Percentiles rank a stretch among this genome's conserved stretches.
phyloP scores from a whole-genome alignment of 2,113 vertebrate species.

The Zootoca vivipara region DNA sequence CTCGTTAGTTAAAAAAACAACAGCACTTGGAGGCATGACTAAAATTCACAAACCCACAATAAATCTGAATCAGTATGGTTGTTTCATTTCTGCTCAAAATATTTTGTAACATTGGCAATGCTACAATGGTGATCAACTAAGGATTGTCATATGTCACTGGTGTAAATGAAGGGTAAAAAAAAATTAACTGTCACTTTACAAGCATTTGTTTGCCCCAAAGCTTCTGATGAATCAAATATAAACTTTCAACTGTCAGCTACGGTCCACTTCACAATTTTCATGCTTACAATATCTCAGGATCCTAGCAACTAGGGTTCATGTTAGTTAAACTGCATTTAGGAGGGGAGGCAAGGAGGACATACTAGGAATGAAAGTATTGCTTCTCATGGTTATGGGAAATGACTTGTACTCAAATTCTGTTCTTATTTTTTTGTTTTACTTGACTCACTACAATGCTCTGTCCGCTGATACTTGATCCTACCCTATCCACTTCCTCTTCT shows the following conservation, averaged over 20 bases:
- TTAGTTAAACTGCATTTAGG: too few relatives aligned
- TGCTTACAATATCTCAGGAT: background rate
- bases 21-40: too few relatives aligned
- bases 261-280: constrained; percentile 43
- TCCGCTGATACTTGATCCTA: background rate
- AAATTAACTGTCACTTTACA: constrained; percentile 49
- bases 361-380: background rate
- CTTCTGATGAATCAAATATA: constrained; percentile 55
- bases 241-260: constrained; percentile 32
- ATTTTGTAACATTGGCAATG: constrained; percentile 30
- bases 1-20: too few relatives aligned
- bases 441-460: background rate
- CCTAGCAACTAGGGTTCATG: background rate
- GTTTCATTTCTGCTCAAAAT: constrained; percentile 17
- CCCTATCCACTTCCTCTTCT: too few relatives aligned
- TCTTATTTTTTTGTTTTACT: background rate
- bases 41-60: background rate
- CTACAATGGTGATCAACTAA: constrained; percentile 42
- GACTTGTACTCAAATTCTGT: background rate
- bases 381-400: background rate
- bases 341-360: background rate
- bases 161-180: constrained; percentile 49
- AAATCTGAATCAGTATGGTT: constrained; percentile 41
- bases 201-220: constrained; percentile 54
- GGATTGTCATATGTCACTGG: constrained; percentile 47